These are phyloP conservation scores for Merodon equestris DNA, from an alignment of 2,888 invertebrate genomes.

Conservation along the genomic window DNA sequence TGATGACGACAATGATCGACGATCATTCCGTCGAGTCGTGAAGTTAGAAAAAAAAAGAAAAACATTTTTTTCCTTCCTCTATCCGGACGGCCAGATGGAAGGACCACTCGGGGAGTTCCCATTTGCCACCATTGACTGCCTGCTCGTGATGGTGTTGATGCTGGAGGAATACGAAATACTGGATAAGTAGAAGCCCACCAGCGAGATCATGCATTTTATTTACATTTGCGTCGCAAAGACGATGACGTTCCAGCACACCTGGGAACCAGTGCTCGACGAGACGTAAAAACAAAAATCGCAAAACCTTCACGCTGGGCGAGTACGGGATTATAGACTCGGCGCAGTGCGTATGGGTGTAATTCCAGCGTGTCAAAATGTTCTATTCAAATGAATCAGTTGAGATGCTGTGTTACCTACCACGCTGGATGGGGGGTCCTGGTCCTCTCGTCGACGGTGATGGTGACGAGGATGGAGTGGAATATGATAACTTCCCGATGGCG, in stretches of 20 bases:
- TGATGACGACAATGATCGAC: constrained; percentile 57
- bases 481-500: constrained; percentile 27
- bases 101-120: constrained; percentile 13
- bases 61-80: constrained; percentile 43
- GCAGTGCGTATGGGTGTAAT: constrained; percentile 57
- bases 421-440: constrained; percentile 64
- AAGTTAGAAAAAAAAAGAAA: constrained; percentile 14
- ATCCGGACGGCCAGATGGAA: constrained; percentile 7
- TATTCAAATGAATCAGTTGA: constrained; percentile 66
- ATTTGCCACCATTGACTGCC: constrained; percentile 51
- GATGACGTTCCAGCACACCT: constrained; percentile 53
- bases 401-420: constrained; percentile 51
- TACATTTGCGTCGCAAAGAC: constrained; percentile 44
- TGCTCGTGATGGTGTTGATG: constrained; percentile 5
- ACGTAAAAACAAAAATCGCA: constrained; percentile 15
- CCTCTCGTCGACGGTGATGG: constrained; percentile 39
- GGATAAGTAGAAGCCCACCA: constrained; percentile 38
- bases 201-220: constrained; percentile 40
- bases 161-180: constrained; percentile 21
- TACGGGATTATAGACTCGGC: constrained; percentile 5
- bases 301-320: constrained; percentile 5
- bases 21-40: constrained; percentile 52
- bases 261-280: constrained; percentile 31
- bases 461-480: constrained; percentile 17
- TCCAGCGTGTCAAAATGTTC: constrained; percentile 67